A percentile compares a stretch with the other conserved stretches of the same genome.
Conservation (phyloP, 2,888 invertebrate genomes). For the Pristionchus arcanus region DNA sequence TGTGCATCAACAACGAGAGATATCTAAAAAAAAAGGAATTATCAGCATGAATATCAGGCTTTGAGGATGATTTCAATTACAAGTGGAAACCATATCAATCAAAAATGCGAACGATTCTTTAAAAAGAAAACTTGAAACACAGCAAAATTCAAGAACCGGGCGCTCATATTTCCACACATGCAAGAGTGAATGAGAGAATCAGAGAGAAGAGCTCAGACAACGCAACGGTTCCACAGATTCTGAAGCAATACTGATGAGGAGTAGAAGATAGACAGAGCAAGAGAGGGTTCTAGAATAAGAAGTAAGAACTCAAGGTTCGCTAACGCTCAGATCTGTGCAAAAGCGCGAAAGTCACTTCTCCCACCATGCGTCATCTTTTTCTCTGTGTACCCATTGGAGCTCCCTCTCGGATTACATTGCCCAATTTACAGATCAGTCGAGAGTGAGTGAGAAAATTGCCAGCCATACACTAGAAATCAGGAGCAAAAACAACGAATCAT, state of each 20-base stretch:
- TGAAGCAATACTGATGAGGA: too few relatives aligned
- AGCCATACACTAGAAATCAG: neutral
- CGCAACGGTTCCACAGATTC: neutral
- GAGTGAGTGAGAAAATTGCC: neutral
- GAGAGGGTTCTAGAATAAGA: too few relatives aligned
- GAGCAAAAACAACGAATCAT: neutral
- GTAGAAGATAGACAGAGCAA: too few relatives aligned
- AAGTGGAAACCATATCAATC: too few relatives aligned
- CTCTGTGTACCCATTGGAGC: neutral
- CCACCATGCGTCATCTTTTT: constrained; percentile 6
- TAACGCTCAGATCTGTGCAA: neutral
- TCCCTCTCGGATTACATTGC: neutral
- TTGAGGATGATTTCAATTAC: too few relatives aligned
- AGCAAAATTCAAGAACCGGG: too few relatives aligned
- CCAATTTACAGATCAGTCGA: constrained; percentile 24
- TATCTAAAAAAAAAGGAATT: too few relatives aligned
- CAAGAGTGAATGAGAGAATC: too few relatives aligned
- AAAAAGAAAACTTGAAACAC: too few relatives aligned
- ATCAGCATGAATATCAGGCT: too few relatives aligned
- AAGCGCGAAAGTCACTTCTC: neutral
- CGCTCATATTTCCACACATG: neutral
- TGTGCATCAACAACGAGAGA: neutral
- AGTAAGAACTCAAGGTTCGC: neutral
- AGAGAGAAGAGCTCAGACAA: neutral
- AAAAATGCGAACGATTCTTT: too few relatives aligned